Evolutionary conservation across 2,888 invertebrate genomes (phyloP).

Genomic region (Leptinotarsa tumamoca): DNA sequence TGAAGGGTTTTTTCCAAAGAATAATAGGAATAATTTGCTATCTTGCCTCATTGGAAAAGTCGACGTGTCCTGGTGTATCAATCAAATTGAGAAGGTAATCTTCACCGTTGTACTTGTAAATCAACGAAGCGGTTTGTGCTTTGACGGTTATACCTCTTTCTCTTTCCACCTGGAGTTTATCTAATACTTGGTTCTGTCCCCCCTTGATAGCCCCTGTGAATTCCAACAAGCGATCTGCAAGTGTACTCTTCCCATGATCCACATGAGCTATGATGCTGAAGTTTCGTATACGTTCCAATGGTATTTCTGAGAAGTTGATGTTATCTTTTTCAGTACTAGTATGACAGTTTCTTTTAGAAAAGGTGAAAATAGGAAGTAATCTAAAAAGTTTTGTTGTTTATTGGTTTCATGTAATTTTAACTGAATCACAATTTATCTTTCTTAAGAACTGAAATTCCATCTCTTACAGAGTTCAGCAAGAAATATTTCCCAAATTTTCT

Average conservation of each 20-base stretch:
- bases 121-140: slow-evolving; percentile 93
- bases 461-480: not conserved
- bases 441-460: not conserved
- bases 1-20: too few relatives aligned
- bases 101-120: slow-evolving; percentile 77
- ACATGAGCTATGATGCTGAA: slow-evolving; percentile 99
- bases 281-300: slow-evolving; percentile 79
- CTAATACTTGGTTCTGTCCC: slow-evolving; percentile 79
- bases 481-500: not conserved
- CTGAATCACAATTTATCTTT: slow-evolving; percentile 1
- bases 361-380: slow-evolving; percentile 22
- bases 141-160: slow-evolving; percentile 99
- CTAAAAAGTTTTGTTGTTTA: slow-evolving; percentile 26
- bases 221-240: slow-evolving; percentile 96
- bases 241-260: slow-evolving; percentile 97
- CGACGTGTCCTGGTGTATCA: slow-evolving; percentile 98
- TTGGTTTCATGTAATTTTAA: not conserved
- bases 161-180: slow-evolving; percentile 88
- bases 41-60: slow-evolving; percentile 93
- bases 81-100: slow-evolving; percentile 92
- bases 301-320: slow-evolving; percentile 59
- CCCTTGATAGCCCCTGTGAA: slow-evolving; percentile 84
- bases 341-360: slow-evolving; percentile 15
- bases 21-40: too few relatives aligned
- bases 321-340: slow-evolving; percentile 4